Evolutionary conservation across 2,888 invertebrate species (phyloP).

Genomic region (Drosophila melanosoma): DNA sequence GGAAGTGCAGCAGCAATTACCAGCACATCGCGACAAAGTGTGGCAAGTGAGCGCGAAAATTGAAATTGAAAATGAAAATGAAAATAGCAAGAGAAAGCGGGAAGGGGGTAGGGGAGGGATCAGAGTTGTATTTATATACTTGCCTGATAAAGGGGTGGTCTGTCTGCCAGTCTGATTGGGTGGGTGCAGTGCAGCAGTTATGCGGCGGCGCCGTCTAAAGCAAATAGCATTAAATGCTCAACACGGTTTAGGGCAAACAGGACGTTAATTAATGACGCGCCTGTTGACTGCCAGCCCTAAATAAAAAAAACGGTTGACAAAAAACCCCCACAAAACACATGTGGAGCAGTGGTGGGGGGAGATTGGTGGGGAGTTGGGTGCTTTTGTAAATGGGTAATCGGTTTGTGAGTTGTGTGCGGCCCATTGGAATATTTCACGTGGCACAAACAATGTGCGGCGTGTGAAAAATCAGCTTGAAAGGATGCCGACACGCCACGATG

Average conservation of each 20-base stretch:
- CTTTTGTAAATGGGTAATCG: slow-evolving; percentile 39
- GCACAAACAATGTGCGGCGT: slow-evolving; percentile 69
- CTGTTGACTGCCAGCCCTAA: slow-evolving; percentile 51
- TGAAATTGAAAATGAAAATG: slow-evolving; percentile 28
- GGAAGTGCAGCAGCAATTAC: slow-evolving; percentile 61
- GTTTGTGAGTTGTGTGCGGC: slow-evolving; percentile 66
- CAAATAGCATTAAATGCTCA: slow-evolving; percentile 76
- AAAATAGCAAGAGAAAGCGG: background rate
- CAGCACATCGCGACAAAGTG: slow-evolving; percentile 47
- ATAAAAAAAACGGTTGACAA: slow-evolving; percentile 43
- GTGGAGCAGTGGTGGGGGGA: slow-evolving; percentile 3
- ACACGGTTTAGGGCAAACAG: slow-evolving; percentile 38
- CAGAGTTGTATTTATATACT: background rate
- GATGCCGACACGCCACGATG: slow-evolving; percentile 61
- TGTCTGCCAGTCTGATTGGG: slow-evolving; percentile 5
- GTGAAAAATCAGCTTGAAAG: slow-evolving; percentile 79
- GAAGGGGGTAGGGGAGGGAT: background rate
- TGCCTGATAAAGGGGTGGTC: slow-evolving; percentile 14
- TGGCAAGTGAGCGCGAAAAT: slow-evolving; percentile 46
- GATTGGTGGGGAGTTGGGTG: slow-evolving; percentile 9
- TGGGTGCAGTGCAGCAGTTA: slow-evolving; percentile 25
- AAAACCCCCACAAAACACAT: slow-evolving; percentile 16
- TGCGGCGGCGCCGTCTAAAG: slow-evolving; percentile 65
- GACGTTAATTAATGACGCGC: slow-evolving; percentile 63
- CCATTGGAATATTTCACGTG: slow-evolving; percentile 62